These are phyloP conservation scores for Octopus bimaculoides DNA, from an alignment of 1,140 invertebrate species.

Conservation along the genomic window DNA sequence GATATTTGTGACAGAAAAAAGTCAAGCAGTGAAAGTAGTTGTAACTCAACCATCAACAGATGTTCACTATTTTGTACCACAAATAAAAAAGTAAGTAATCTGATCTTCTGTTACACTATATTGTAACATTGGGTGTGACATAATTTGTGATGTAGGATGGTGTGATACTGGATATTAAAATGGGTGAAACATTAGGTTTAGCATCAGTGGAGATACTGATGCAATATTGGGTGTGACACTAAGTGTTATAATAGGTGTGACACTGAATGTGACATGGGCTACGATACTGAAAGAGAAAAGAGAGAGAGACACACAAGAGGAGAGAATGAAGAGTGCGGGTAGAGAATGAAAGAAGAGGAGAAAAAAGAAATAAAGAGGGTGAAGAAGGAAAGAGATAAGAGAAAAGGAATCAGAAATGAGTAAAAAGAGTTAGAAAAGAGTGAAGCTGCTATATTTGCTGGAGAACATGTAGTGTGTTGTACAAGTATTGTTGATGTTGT, in stretches of 20 bases:
- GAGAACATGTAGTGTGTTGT: too few relatives aligned
- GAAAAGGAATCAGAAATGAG: too few relatives aligned
- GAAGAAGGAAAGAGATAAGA: too few relatives aligned
- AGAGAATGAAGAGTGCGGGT: too few relatives aligned
- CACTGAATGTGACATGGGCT: not conserved
- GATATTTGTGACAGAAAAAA: conserved; percentile 43
- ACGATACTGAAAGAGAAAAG: too few relatives aligned
- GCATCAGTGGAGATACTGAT: not conserved
- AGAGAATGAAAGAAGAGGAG: too few relatives aligned
- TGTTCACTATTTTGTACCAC: conserved; percentile 35
- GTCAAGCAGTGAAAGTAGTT: conserved; percentile 34
- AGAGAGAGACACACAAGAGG: too few relatives aligned
- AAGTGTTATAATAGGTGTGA: not conserved
- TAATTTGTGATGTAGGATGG: not conserved
- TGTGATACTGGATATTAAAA: not conserved
- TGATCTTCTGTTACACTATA: not conserved
- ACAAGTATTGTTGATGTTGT: too few relatives aligned
- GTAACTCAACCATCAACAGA: conserved; percentile 36
- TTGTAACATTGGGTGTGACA: not conserved
- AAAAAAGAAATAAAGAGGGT: too few relatives aligned
- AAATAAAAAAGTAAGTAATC: conserved; percentile 38
- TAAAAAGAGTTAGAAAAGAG: too few relatives aligned
- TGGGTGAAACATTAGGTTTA: not conserved
- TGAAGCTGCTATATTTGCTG: too few relatives aligned
- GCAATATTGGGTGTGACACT: not conserved